phyloP scores from a whole-genome alignment of 2,113 vertebrate genomes.

The Colaptes auratus region DNA sequence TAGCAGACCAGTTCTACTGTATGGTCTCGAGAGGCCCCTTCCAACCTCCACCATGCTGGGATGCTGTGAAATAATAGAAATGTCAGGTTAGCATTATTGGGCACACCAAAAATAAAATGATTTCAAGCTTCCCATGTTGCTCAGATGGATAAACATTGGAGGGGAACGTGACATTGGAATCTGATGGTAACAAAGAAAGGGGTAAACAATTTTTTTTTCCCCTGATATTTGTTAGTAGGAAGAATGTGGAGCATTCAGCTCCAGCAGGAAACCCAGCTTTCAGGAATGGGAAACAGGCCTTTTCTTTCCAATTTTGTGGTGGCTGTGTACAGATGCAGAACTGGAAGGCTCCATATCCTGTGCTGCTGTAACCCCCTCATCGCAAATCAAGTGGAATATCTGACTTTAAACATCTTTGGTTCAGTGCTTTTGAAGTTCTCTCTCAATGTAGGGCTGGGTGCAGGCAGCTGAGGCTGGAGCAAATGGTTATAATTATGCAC shows the following conservation, averaged over 20 bases:
- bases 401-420: not conserved
- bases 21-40: too few species aligned
- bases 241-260: rapidly evolving
- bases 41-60: too few species aligned
- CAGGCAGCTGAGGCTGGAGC: conserved; percentile 3
- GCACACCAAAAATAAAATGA: not conserved
- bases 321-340: not conserved
- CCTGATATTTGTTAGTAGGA: not conserved
- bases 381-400: conserved; percentile 9
- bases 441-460: not conserved
- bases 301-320: not conserved
- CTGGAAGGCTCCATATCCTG: conserved; percentile 14
- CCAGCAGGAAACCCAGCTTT: conserved; percentile 25
- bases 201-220: not conserved
- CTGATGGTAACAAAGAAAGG: not conserved
- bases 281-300: conserved; percentile 3
- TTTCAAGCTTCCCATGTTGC: not conserved
- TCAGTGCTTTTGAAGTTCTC: not conserved
- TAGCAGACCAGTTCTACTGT: too few species aligned
- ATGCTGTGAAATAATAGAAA: not conserved
- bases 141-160: not conserved
- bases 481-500: conserved; percentile 25
- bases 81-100: not conserved
- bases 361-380: not conserved
- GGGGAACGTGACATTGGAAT: not conserved